Evolutionary conservation across 2,113 vertebrate species (phyloP).

Genomic region (Strigops habroptila): DNA sequence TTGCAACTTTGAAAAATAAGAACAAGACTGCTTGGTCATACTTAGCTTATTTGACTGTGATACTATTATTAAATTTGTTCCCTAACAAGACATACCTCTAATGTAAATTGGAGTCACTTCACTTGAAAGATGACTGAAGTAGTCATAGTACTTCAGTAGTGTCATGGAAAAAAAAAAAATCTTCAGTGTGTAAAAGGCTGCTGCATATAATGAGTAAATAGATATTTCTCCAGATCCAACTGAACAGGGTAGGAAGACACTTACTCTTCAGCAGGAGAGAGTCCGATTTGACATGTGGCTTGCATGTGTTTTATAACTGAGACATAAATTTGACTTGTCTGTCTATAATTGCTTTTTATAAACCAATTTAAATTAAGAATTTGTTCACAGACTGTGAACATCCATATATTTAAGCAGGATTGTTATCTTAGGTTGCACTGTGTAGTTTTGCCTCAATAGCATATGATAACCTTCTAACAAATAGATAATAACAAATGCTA

Average conservation of each 20-base stretch:
- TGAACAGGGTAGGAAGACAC: not conserved
- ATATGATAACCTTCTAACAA: not conserved
- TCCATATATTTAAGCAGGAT: not conserved
- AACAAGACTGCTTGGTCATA: not conserved
- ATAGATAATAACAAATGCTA: not conserved
- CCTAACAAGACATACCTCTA: not conserved
- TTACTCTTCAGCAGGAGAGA: not conserved
- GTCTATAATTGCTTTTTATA: slow-evolving; percentile 40
- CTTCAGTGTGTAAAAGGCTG: not conserved
- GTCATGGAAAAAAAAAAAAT: not conserved
- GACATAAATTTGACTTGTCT: slow-evolving; percentile 21
- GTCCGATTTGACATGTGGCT: not conserved
- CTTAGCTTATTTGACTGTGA: not conserved
- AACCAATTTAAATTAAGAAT: slow-evolving; percentile 32
- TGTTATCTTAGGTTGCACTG: not conserved
- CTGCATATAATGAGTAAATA: not conserved
- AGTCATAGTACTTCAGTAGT: not conserved
- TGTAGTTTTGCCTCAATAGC: not conserved
- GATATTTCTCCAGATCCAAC: not conserved
- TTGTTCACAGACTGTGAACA: slow-evolving; percentile 6
- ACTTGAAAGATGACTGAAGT: not conserved
- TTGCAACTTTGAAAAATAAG: not conserved
- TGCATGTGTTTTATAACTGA: not conserved
- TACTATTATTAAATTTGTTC: not conserved
- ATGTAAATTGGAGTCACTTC: not conserved